Evolutionary conservation across 1,140 invertebrate genomes (phyloP).

Genomic region (Calephelis virginiensis): DNA sequence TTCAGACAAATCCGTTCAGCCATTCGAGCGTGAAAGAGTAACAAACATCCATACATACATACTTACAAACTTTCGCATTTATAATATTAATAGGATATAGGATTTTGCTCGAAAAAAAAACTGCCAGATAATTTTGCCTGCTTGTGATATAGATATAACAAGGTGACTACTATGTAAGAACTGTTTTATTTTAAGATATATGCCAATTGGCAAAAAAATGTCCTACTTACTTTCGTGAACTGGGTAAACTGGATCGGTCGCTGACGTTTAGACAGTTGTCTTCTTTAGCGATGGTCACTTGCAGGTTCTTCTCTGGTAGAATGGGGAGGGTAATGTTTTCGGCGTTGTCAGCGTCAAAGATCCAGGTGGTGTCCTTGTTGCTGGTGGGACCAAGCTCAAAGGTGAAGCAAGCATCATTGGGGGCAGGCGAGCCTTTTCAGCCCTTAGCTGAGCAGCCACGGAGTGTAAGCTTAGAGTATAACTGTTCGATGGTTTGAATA

Average conservation of each 20-base stretch:
- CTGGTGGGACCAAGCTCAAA: conserved; percentile 55
- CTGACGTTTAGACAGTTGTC: conserved; percentile 66
- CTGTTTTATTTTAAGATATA: too few species aligned
- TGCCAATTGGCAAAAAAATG: too few species aligned
- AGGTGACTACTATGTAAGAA: too few species aligned
- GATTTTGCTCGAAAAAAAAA: too few species aligned
- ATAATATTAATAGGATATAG: too few species aligned
- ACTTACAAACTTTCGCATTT: too few species aligned
- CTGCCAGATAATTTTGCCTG: too few species aligned
- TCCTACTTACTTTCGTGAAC: conserved; percentile 67
- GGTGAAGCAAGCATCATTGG: conserved; percentile 60
- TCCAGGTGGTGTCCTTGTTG: conserved; percentile 44
- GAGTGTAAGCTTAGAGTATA: conserved; percentile 73
- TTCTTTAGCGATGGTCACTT: conserved; percentile 66
- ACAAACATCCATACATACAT: too few species aligned
- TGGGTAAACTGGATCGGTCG: conserved; percentile 72
- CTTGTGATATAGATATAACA: too few species aligned
- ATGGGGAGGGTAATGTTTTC: conserved; percentile 61
- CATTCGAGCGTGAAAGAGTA: too few species aligned
- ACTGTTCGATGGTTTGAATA: conserved; percentile 81
- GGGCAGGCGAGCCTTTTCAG: conserved; percentile 66
- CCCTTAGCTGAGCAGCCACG: conserved; percentile 61
- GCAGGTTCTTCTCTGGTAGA: conserved; percentile 71
- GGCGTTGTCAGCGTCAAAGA: conserved; percentile 54
- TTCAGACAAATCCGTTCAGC: too few species aligned